Conservation (phyloP, 2,888 invertebrate genomes). For the Spilarctia lutea region DNA sequence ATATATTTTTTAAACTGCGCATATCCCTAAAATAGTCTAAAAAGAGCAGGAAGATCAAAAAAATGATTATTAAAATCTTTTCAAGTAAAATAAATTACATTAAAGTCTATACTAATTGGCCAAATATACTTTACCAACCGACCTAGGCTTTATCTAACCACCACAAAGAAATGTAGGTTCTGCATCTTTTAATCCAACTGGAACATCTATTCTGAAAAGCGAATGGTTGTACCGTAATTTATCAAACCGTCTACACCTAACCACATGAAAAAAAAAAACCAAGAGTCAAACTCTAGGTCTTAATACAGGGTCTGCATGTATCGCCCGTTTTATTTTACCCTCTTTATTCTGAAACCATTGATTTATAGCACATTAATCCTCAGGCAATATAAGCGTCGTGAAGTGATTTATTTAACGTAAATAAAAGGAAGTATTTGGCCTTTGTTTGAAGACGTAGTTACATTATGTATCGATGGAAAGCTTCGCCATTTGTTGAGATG, state of each 20-base stretch:
- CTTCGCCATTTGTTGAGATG: neutral
- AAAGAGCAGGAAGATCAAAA: too few relatives aligned
- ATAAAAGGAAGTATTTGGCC: constrained; percentile 20
- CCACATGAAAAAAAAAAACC: neutral
- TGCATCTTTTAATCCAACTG: too few relatives aligned
- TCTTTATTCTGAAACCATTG: constrained; percentile 21
- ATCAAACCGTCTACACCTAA: neutral
- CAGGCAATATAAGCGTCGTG: constrained; percentile 7
- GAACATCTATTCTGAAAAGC: neutral
- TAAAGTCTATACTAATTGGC: neutral
- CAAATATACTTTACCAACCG: neutral
- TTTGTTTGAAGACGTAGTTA: constrained; percentile 10
- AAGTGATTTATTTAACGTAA: constrained; percentile 19
- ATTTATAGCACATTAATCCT: constrained; percentile 24
- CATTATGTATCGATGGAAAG: neutral
- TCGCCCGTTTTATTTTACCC: constrained; percentile 7
- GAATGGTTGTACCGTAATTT: neutral
- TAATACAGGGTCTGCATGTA: constrained; percentile 5
- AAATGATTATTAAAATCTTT: neutral
- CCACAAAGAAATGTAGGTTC: neutral
- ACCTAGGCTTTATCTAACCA: neutral
- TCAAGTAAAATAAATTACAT: neutral
- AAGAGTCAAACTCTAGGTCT: neutral
- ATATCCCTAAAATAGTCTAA: neutral
- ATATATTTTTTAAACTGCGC: too few relatives aligned